Evolutionary conservation across 2,797 vertebrate genomes (phyloP), one percentile per base, ranked within the genome.

Genomic region (Notolepis coatsorum): DNA sequence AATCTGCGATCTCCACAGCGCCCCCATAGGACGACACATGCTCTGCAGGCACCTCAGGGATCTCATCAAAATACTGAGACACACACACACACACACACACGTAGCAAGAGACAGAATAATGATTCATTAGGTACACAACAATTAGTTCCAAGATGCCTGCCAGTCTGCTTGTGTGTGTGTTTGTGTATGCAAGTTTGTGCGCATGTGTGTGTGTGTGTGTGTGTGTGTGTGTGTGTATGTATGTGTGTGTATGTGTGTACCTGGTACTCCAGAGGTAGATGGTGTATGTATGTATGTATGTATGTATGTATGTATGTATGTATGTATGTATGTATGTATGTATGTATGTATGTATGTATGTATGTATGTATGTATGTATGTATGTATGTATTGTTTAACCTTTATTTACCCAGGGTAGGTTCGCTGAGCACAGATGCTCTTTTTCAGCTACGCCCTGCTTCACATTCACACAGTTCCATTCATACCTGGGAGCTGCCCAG

Each of bases 1-100:
- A 99, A 80, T 99, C 97, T 0, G 97, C 97, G 35, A 99, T 98
- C 92, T 98, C 96, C 79, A 99, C 96, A 0, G 96, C 95, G 0
- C 97, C 97, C 1, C 97, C 97, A 5, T 96, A 98, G 18, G 90
- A 89, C 9, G 94, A 61, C 73, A 98, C 72, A 58, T 98, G 94
- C 41, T 89, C 91, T 10, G 85, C 30, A 10, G 90, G 65, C 18
- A 98, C 89, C 0, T 93, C 96, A 0, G 87, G 88, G 41, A 99
- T 94, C 72, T 71, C 73, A 68, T 99, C 97, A 68, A 99, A 99
- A 65, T 99, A 99, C 97, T 99, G 84, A 8, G 17, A 66, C 7
- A 66, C 23, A 65, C 21, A 42, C 13, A 64, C 60, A 60, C 18
- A 52, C 10, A 48, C 15, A 30, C 20, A 49, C 23, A 25, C 15